Conservation (phyloP, 2,797 vertebrate genomes). For the Lutjanus argentimaculatus region DNA sequence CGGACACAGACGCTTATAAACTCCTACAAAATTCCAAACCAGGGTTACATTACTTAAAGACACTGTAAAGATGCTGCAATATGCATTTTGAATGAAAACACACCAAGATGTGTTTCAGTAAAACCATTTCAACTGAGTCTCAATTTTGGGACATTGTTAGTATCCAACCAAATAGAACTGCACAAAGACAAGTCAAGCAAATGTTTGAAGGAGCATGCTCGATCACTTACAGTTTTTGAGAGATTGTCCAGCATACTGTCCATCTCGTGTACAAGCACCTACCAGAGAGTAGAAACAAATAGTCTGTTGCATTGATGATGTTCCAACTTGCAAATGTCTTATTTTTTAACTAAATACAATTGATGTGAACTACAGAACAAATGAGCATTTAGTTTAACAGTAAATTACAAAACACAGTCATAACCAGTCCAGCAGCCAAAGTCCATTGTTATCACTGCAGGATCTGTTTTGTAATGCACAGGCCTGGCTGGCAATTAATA, state of each 20-base stretch:
- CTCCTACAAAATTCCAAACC: conserved; percentile 86
- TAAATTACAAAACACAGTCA: background rate
- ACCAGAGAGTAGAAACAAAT: conserved; percentile 5
- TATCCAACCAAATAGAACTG: background rate
- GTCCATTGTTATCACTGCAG: background rate
- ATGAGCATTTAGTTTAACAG: background rate
- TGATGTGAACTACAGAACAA: background rate
- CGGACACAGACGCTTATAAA: conserved; percentile 92
- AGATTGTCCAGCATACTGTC: conserved; percentile 65
- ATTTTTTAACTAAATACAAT: background rate
- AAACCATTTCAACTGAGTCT: background rate
- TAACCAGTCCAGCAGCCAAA: background rate
- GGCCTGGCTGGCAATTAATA: conserved; percentile 1
- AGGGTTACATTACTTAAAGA: background rate
- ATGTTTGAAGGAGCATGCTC: background rate
- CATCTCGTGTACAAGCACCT: conserved; percentile 65
- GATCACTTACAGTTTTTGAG: conserved; percentile 72
- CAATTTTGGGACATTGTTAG: background rate
- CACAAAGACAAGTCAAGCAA: background rate
- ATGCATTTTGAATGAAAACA: background rate
- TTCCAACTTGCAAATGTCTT: background rate
- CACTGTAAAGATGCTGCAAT: background rate
- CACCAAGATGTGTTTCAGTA: background rate
- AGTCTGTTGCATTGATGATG: background rate
- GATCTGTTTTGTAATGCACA: conserved; percentile 2